Evolutionary conservation across 2,113 vertebrate genomes (phyloP), one percentile per base, ranked within the genome.

Genomic region (Proteles cristata): DNA sequence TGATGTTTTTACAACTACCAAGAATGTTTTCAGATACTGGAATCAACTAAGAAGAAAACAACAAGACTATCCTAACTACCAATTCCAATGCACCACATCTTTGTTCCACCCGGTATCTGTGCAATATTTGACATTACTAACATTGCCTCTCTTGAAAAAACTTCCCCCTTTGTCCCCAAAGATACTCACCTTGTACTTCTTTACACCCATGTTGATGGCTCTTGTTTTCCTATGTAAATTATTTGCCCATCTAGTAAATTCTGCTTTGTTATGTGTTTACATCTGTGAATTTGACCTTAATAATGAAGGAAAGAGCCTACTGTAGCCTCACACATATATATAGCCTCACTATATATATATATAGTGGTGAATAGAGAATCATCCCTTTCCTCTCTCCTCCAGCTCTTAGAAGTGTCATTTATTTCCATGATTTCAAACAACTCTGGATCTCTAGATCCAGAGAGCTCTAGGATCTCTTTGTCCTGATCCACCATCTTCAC

Each of bases 1-100:
- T 83, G 31, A 65, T 39, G 25, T 55, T 97, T 74, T 82, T 83
- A 84, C n/a, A 88, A 17, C n/a, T 16, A 77, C 43, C 66, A 73
- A 48, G 31, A 39, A 26, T 90, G 25, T 82, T 90, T 81, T 8
- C 23, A 50, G 35, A 97, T 94, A 74, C 10, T 81, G 10, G 3
- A 87, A 14, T 66, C 33, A 58, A 28, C 23, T 7, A 71, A 61
- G n/a, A 33, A 21, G 12, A 65, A 25, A 80, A 73, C 66, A 73
- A 4, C n/a, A 39, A 61, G 43, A 33, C 7, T 35, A 53, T 7
- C 12, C 33, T 79, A 73, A 53, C 25, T 33, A 16, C 23, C 6
- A 71, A 79, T 68, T 94, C 35, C 25, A 63, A 21, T 11, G 33
- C 26, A 1, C n/a, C 43, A 39, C 12, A 5, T 66, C 88, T 91